Percentiles rank a stretch among this genome's conserved stretches.
These are phyloP conservation scores for Trogon melanurus DNA, from an alignment of 2,113 vertebrate species.

Conservation along the genomic window DNA sequence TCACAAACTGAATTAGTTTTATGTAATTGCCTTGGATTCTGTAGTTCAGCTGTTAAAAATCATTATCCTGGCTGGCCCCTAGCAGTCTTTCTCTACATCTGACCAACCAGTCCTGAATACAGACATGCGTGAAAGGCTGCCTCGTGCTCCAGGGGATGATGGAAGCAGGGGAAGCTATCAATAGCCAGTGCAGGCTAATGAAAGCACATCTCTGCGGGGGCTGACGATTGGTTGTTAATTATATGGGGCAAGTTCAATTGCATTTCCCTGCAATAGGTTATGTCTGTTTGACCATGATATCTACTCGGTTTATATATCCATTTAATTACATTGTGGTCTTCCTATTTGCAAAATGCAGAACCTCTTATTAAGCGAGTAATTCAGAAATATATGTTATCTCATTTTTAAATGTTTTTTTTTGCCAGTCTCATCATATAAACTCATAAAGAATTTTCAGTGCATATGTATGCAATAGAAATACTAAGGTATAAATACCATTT, in stretches of 20 bases:
- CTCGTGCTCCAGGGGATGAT: not conserved
- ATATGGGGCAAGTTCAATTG: conserved; percentile 34
- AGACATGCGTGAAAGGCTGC: not conserved
- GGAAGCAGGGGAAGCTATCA: conserved; percentile 20
- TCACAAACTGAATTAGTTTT: conserved; percentile 32
- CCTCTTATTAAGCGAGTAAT: not conserved
- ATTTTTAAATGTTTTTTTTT: not conserved
- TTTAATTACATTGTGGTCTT: conserved; percentile 1
- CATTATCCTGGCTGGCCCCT: not conserved
- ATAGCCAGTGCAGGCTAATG: conserved; percentile 39
- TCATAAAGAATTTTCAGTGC: not conserved
- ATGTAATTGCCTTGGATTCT: conserved; percentile 10
- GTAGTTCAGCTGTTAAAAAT: conserved; percentile 42
- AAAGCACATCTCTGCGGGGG: conserved; percentile 35
- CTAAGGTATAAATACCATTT: not conserved
- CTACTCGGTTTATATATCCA: not conserved
- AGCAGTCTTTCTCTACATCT: conserved; percentile 2
- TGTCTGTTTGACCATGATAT: conserved; percentile 41
- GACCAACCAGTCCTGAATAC: not conserved
- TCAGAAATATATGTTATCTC: not conserved
- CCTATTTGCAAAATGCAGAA: not conserved
- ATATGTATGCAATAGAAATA: not conserved
- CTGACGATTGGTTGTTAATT: conserved; percentile 39
- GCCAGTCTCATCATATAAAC: not conserved
- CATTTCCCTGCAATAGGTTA: not conserved